Evolutionary conservation across 2,888 invertebrate species (phyloP).

Genomic region (Hartigia nigra): DNA sequence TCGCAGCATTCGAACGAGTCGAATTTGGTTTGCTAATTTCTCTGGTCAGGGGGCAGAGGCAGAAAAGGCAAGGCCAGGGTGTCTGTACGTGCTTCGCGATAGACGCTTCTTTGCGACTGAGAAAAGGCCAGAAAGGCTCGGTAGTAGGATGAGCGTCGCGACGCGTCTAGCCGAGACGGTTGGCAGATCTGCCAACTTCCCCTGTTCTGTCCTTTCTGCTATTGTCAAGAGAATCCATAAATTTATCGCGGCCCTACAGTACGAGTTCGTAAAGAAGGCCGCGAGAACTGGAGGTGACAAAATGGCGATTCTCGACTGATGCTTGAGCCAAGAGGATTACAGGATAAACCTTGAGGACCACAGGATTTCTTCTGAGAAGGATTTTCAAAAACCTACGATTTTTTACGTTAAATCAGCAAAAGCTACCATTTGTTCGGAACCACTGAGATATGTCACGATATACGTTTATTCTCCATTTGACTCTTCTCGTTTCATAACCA

Average conservation of each 20-base stretch:
- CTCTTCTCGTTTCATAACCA: neutral
- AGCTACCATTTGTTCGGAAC: neutral
- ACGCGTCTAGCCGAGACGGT: slow-evolving; percentile 24
- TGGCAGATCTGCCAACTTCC: slow-evolving; percentile 51
- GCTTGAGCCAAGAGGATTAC: neutral
- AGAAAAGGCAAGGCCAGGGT: slow-evolving; percentile 16
- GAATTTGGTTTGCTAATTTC: slow-evolving; percentile 42
- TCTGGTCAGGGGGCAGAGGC: neutral
- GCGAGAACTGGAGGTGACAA: slow-evolving; percentile 19
- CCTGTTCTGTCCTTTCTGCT: slow-evolving; percentile 31
- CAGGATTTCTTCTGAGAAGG: neutral
- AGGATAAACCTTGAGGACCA: neutral
- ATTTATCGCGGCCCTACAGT: slow-evolving; percentile 32
- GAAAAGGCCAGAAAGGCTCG: slow-evolving; percentile 8
- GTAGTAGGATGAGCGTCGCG: slow-evolving; percentile 17
- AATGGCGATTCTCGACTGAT: slow-evolving; percentile 4
- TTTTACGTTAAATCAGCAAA: neutral
- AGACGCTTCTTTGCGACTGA: neutral
- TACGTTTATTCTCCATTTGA: neutral
- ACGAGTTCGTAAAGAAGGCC: slow-evolving; percentile 5
- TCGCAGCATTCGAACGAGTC: slow-evolving; percentile 10
- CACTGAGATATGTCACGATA: neutral
- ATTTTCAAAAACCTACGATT: neutral
- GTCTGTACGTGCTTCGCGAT: slow-evolving; percentile 13
- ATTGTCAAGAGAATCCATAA: slow-evolving; percentile 49